A percentile compares a stretch with the other conserved stretches of the same genome.
phyloP scores from a whole-genome alignment of 2,797 vertebrate species.

The Simalia tracyae region DNA sequence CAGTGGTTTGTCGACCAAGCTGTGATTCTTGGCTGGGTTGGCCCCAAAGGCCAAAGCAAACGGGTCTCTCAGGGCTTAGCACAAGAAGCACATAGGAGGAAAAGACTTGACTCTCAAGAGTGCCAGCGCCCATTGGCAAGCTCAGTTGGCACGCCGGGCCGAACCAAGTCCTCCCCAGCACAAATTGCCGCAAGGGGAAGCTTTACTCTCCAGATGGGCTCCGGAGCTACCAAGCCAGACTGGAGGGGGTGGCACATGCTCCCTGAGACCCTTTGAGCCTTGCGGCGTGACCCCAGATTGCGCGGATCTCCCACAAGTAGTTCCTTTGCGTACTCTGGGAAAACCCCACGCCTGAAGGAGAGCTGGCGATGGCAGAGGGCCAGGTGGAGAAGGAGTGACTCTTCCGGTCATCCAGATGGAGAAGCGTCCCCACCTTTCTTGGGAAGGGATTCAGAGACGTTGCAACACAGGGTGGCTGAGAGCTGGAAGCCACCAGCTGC shows the following conservation, averaged over 20 bases:
- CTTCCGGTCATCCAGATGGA: no score
- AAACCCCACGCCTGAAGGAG: background rate
- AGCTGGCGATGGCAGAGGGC: fast-evolving
- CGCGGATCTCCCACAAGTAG: background rate
- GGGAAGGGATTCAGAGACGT: no score
- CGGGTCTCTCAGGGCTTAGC: background rate
- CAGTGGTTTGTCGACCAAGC: background rate
- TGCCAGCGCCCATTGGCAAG: background rate
- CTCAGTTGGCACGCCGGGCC: background rate
- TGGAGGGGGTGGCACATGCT: background rate
- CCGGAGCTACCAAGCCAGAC: background rate
- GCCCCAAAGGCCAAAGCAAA: background rate
- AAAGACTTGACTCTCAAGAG: background rate
- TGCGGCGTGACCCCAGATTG: background rate
- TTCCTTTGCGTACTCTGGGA: background rate
- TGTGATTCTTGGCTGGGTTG: background rate
- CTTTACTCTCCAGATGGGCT: background rate
- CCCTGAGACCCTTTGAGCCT: background rate
- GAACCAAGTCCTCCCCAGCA: background rate
- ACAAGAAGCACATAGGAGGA: background rate
- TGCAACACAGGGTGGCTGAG: no score
- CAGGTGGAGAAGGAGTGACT: background rate
- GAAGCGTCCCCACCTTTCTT: background rate
- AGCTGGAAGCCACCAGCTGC: background rate
- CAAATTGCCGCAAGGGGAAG: background rate